Base-by-base conservation (phyloP, 2,113 vertebrate species). In the Myocastor coypus region DNA sequence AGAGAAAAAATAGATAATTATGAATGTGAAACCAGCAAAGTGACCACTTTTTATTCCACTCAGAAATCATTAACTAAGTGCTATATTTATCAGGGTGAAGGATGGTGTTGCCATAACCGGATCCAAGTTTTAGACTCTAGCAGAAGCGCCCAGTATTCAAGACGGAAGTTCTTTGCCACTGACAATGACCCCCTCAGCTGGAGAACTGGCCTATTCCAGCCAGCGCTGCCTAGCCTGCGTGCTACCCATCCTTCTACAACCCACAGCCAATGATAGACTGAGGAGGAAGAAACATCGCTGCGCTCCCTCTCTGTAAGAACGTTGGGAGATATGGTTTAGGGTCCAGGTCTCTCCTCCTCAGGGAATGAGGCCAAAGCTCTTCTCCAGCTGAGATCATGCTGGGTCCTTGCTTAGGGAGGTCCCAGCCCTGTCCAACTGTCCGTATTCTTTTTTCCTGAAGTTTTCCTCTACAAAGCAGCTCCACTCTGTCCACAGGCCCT, bases 41-140 rank as follows among this genome's bases (percentile, higher is more conserved):
- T 3, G 20, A 26, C 80, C 40, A 61, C 30, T 50, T 42, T 85
- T 37, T 50, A 28, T 59, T 84, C 46, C 50, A 77, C 32, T 13
- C 20, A 24, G 46, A 80, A 66, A 20, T 59, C 7, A 64, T 32
- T 20, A 68, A 91, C 17, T 68, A 26, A 55, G 40, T 26, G 2
- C 11, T 66, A 55, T 61, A 22, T 37, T 64, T 40, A 10, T 87
- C 69, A 46, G 22, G 6, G 3, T 32, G 10, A 40, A 59, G 16
- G 2, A 26, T 50, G 77, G 20, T 3, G 8, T 1, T 19, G 34
- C 17, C 22, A 7, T 6, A 71, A 2, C 7, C 2, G 3, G 34
- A 20, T 14, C 22, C n/a, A 61, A n/a, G 26, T 28, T 20, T n/a
- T 66, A 32, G 17, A 4, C 30, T 14, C 2, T 3, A 37, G 40